Evolutionary conservation across 2,888 invertebrate species (phyloP).

Genomic region (Cyclophora punctaria): DNA sequence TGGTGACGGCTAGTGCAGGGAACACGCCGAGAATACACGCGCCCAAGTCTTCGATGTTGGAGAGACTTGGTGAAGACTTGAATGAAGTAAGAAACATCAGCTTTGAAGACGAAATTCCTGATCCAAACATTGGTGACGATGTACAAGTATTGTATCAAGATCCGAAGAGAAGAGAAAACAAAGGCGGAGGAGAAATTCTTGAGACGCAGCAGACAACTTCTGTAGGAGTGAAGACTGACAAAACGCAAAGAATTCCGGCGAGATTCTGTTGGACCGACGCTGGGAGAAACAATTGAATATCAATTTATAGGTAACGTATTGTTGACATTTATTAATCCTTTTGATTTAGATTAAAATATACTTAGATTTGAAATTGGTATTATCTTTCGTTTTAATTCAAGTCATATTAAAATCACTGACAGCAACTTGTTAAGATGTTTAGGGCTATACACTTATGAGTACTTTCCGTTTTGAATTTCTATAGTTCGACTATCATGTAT

Average conservation of each 20-base stretch:
- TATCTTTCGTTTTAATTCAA: too few species aligned
- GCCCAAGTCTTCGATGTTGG: constrained; percentile 40
- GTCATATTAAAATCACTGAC: too few species aligned
- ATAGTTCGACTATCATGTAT: too few species aligned
- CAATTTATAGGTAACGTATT: background rate
- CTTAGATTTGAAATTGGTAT: too few species aligned
- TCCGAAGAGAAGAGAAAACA: constrained; percentile 14
- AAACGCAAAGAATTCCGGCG: constrained; percentile 43
- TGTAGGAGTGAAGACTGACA: constrained; percentile 34
- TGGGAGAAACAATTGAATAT: constrained; percentile 17
- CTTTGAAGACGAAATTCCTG: too few species aligned
- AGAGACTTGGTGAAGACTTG: constrained; percentile 27
- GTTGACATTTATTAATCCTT: too few species aligned
- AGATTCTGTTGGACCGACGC: constrained; percentile 64
- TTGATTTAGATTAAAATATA: too few species aligned
- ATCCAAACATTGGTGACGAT: too few species aligned
- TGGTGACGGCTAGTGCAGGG: constrained; percentile 11
- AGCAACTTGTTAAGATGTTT: too few species aligned
- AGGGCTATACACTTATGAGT: too few species aligned
- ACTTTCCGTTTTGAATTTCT: too few species aligned
- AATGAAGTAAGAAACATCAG: constrained; percentile 8
- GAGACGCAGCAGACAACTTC: constrained; percentile 17
- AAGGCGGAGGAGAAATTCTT: constrained; percentile 36
- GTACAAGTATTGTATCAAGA: too few species aligned
- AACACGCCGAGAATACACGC: background rate